Percentiles rank a stretch among this genome's conserved stretches.
phyloP scores from a whole-genome alignment of 2,888 invertebrate species.

The Ischnura elegans region DNA sequence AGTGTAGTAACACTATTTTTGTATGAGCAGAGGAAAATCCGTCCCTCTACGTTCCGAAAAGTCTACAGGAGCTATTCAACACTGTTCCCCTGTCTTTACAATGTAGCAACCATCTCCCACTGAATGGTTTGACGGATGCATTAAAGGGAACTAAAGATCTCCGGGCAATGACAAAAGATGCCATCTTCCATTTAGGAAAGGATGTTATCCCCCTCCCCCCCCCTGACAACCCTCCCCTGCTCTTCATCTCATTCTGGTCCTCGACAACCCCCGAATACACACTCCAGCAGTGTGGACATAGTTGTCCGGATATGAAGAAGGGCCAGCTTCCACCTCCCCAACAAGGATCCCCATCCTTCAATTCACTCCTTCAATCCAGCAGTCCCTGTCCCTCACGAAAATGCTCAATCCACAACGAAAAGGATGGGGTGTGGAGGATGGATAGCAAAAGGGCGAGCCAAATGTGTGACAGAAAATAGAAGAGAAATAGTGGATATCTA shows the following conservation, averaged over 20 bases:
- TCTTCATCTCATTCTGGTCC: not conserved
- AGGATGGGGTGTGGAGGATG: not conserved
- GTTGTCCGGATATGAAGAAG: not conserved
- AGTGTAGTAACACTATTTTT: too few species aligned
- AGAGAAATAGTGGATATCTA: too few species aligned
- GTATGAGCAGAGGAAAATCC: too few species aligned
- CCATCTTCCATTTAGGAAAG: constrained; percentile 34
- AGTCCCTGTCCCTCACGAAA: not conserved
- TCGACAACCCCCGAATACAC: not conserved
- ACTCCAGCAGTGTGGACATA: not conserved
- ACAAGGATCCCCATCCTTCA: not conserved
- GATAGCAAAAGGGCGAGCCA: not conserved
- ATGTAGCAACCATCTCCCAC: not conserved
- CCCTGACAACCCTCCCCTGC: too few species aligned
- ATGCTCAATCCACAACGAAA: not conserved
- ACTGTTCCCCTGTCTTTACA: not conserved
- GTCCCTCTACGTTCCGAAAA: too few species aligned
- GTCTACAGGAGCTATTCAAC: too few species aligned
- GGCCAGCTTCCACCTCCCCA: not conserved
- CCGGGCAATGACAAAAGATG: constrained; percentile 40
- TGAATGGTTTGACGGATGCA: constrained; percentile 56
- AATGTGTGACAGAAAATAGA: too few species aligned
- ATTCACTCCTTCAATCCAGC: not conserved
- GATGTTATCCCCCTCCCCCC: not conserved
- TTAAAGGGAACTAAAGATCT: constrained; percentile 5